Evolutionary conservation across 2,888 invertebrate genomes (phyloP), one percentile per base, ranked within the genome.

Genomic region (Clivina fossor): DNA sequence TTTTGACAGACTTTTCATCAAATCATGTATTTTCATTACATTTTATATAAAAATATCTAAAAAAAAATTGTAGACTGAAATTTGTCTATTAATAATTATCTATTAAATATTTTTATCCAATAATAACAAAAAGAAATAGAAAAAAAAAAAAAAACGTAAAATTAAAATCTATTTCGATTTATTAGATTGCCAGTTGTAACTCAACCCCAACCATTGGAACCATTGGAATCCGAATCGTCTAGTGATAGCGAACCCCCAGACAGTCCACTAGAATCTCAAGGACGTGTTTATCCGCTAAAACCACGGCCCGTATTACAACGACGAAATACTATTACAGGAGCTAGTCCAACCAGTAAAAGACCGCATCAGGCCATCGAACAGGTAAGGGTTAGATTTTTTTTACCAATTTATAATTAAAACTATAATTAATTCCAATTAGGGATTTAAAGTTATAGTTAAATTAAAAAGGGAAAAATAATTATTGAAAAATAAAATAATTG

Each of bases 251-350:
- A 82, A 66, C 73, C 78, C 28, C 80, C 81, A 3, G 80, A 74
- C 59, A 81, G 62, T 69, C 76, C 68, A 60, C 70, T 65, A 56
- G 73, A 72, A 62, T 76, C 76, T 35, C 67, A 66, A 51, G 75
- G 76, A 18, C 73, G 90, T 28, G 74, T 90, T 68, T 88, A 87
- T 69, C 83, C 86, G 44, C 82, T 86, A 2, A 88, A 87, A 71
- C 90, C 91, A 5, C 79, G 87, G 56, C 80, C 85, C 15, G 80
- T 86, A 61, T 78, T 88, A 28, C 89, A 90, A 69, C 80, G 94
- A 8, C 79, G 95, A 13, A 92, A 94, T 64, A 91, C 93, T 1
- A 90, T 95, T 61, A 88, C 93, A 64, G 93, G 95, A 11, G 88
- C 84, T 54, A 84, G 83, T 62, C 85, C 87, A n/a, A 79, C 80